Evolutionary conservation across 2,888 invertebrate species (phyloP).

Genomic region (Elaeidobius kamerunicus): DNA sequence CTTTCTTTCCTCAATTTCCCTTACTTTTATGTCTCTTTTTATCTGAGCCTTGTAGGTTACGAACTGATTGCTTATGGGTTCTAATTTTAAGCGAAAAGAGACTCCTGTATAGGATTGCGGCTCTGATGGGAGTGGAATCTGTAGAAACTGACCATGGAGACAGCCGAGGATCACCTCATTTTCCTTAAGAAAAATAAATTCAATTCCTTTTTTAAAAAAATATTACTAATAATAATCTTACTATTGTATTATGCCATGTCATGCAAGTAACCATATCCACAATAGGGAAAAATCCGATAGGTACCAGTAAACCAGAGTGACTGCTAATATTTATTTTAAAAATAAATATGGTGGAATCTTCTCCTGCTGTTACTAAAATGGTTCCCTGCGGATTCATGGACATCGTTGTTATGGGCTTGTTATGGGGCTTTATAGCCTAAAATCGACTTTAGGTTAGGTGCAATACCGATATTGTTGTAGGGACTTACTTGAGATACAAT

Average conservation of each 20-base stretch:
- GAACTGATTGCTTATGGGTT: constrained; percentile 51
- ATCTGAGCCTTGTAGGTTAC: constrained; percentile 60
- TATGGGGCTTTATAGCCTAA: constrained; percentile 66
- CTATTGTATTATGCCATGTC: constrained; percentile 54
- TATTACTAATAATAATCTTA: constrained; percentile 17
- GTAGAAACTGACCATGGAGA: constrained; percentile 54
- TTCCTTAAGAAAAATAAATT: constrained; percentile 40
- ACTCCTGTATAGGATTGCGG: constrained; percentile 50
- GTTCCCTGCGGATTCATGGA: constrained; percentile 57
- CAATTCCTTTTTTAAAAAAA: constrained; percentile 6
- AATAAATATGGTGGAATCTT: constrained; percentile 68
- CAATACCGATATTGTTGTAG: neutral
- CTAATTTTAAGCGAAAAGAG: constrained; percentile 49
- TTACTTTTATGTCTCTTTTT: constrained; percentile 57
- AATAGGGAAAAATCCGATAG: constrained; percentile 66
- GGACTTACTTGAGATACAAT: constrained; percentile 8
- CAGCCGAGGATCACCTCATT: constrained; percentile 56
- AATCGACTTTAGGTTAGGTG: neutral
- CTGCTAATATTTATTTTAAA: constrained; percentile 51
- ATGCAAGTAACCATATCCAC: constrained; percentile 62
- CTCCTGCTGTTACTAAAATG: constrained; percentile 63
- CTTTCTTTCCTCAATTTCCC: constrained; percentile 54
- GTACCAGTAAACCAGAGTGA: constrained; percentile 51
- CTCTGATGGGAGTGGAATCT: constrained; percentile 51
- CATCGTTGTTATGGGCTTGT: constrained; percentile 59